Evolutionary conservation across 2,888 invertebrate species (phyloP).

Genomic region (Sphaerophoria taeniata): DNA sequence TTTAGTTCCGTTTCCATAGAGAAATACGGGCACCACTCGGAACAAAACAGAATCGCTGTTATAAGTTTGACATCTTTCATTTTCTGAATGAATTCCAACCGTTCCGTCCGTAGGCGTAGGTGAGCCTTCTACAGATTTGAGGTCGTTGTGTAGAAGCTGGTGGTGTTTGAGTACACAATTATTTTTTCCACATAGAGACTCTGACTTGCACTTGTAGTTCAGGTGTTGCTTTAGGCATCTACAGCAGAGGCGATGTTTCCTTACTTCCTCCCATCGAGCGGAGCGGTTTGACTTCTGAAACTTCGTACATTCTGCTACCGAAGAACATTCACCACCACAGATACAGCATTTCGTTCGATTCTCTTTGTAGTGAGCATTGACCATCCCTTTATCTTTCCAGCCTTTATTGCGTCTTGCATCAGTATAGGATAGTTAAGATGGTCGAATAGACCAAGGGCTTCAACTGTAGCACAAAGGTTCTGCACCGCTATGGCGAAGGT

Average conservation of each 20-base stretch:
- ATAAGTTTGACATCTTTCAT: not conserved
- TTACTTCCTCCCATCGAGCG: conserved; percentile 23
- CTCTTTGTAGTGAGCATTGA: not conserved
- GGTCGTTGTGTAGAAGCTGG: conserved; percentile 22
- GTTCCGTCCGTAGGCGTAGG: not conserved
- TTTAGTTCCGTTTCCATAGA: not conserved
- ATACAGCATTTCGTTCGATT: conserved; percentile 18
- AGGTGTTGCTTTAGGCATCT: too few relatives aligned
- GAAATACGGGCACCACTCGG: not conserved
- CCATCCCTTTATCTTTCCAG: conserved; percentile 1
- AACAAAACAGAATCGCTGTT: not conserved
- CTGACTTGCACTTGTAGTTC: too few relatives aligned
- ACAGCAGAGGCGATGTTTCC: conserved; percentile 17
- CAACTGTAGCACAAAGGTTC: conserved; percentile 12
- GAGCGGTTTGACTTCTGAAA: not conserved
- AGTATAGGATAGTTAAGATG: conserved; percentile 31
- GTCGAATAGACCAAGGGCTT: not conserved
- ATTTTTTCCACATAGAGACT: conserved; percentile 26
- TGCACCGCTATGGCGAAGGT: conserved; percentile 26
- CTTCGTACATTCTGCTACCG: conserved; percentile 13
- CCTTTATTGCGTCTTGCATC: conserved; percentile 32
- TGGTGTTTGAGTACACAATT: conserved; percentile 30
- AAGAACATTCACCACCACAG: conserved; percentile 13
- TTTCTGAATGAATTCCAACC: not conserved
- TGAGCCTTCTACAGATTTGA: not conserved